phyloP scores from a whole-genome alignment of 1,140 invertebrate species.

The Ericerus pela region DNA sequence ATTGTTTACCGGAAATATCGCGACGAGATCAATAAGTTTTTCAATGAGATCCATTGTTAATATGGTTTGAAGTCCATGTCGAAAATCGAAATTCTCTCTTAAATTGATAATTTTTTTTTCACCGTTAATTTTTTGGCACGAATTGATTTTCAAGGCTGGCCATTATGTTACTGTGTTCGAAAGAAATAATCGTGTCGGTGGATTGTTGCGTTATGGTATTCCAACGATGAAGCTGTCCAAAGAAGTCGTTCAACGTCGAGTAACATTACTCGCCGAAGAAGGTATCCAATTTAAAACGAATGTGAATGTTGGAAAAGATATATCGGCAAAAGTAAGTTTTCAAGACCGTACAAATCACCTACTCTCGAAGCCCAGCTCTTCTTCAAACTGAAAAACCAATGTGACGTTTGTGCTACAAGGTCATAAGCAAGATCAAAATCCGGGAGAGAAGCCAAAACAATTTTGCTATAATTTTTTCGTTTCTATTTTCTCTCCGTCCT shows the following conservation, averaged over 20 bases:
- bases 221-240: slow-evolving; percentile 96
- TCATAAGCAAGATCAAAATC: too few relatives aligned
- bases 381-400: too few relatives aligned
- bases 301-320: slow-evolving; percentile 80
- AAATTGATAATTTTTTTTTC: neutral
- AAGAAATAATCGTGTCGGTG: slow-evolving; percentile 86
- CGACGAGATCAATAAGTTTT: too few relatives aligned
- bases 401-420: too few relatives aligned
- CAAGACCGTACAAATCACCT: too few relatives aligned
- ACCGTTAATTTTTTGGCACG: neutral
- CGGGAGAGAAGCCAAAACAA: too few relatives aligned
- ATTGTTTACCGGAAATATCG: too few relatives aligned
- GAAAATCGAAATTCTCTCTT: neutral
- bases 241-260: slow-evolving; percentile 74
- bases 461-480: too few relatives aligned
- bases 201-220: slow-evolving; percentile 92
- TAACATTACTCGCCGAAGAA: slow-evolving; percentile 75
- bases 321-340: slow-evolving; percentile 49
- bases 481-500: too few relatives aligned
- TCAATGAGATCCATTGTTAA: too few relatives aligned
- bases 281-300: slow-evolving; percentile 84
- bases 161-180: slow-evolving; percentile 91
- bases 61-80: neutral
- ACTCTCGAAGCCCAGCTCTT: too few relatives aligned
- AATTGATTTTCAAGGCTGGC: slow-evolving; percentile 42